A percentile compares a stretch with the other conserved stretches of the same genome.
Evolutionary conservation across 1,140 invertebrate species (phyloP).

Genomic region (Alviniconcha marisindica): DNA sequence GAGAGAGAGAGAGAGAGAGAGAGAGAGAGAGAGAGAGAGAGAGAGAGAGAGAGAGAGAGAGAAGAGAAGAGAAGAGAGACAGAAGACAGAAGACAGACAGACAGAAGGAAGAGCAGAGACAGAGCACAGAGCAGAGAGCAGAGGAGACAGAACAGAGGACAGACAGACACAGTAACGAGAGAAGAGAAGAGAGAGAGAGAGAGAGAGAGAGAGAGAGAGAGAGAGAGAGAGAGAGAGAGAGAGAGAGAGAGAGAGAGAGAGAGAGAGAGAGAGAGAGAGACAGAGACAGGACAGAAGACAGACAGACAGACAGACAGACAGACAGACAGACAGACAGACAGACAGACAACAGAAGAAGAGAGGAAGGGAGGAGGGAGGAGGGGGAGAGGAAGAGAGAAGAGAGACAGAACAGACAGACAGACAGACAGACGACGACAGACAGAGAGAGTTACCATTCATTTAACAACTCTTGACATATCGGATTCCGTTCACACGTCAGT

Average conservation of each 20-base stretch:
- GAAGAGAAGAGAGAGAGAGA: constrained; percentile 8
- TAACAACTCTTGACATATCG: too few species aligned
- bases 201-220: neutral
- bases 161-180: neutral
- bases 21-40: constrained; percentile 28
- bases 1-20: constrained; percentile 6
- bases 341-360: too few species aligned
- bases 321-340: neutral
- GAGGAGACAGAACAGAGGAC: neutral
- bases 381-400: too few species aligned
- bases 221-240: too few species aligned
- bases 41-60: constrained; percentile 1
- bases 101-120: neutral
- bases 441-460: too few species aligned
- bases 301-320: too few species aligned
- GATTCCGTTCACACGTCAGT: too few species aligned
- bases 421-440: too few species aligned
- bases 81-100: neutral
- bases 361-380: too few species aligned
- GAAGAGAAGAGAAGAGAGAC: neutral
- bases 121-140: too few species aligned
- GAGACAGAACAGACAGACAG: neutral
- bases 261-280: constrained; percentile 11
- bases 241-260: neutral
- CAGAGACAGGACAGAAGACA: neutral